Conservation (phyloP, 2,797 vertebrate species). For the Parambassis ranga region DNA sequence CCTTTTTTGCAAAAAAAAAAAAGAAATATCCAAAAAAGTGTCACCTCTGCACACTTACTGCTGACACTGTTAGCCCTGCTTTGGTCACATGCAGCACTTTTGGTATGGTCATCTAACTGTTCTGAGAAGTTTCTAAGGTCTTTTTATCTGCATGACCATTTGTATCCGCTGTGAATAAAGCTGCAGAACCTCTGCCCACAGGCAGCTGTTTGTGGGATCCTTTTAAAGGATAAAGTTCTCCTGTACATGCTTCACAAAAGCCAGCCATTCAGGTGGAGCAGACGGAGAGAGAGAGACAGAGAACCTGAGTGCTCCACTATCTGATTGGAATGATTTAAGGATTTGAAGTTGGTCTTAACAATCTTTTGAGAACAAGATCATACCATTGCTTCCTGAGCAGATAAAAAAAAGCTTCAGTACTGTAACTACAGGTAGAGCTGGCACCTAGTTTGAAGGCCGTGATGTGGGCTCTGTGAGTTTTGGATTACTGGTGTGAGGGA, state of each 20-base stretch:
- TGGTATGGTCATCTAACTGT: not conserved
- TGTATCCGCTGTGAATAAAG: not conserved
- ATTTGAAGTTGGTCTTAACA: constrained; percentile 16
- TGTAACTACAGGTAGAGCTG: constrained; percentile 59
- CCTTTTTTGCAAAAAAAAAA: too few species aligned
- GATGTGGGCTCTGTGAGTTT: constrained; percentile 56
- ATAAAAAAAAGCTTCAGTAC: constrained; percentile 17
- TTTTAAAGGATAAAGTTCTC: constrained; percentile 20
- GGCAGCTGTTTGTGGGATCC: not conserved
- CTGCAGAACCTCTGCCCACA: too few species aligned
- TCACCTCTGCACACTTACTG: not conserved
- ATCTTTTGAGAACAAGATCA: constrained; percentile 46
- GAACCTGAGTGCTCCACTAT: constrained; percentile 53
- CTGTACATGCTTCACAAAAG: constrained; percentile 24
- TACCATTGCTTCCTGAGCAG: constrained; percentile 34
- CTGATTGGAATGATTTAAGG: constrained; percentile 61
- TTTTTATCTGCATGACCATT: not conserved
- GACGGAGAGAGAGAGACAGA: constrained; percentile 28
- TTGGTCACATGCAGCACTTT: not conserved
- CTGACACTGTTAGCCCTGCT: not conserved
- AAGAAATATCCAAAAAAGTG: too few species aligned
- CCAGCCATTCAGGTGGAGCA: constrained; percentile 12
- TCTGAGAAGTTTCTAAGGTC: not conserved
- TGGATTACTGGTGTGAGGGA: constrained; percentile 72
- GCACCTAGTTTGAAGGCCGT: constrained; percentile 43